phyloP scores from a whole-genome alignment of 2,888 invertebrate species.

The Mechanitis messenoides region DNA sequence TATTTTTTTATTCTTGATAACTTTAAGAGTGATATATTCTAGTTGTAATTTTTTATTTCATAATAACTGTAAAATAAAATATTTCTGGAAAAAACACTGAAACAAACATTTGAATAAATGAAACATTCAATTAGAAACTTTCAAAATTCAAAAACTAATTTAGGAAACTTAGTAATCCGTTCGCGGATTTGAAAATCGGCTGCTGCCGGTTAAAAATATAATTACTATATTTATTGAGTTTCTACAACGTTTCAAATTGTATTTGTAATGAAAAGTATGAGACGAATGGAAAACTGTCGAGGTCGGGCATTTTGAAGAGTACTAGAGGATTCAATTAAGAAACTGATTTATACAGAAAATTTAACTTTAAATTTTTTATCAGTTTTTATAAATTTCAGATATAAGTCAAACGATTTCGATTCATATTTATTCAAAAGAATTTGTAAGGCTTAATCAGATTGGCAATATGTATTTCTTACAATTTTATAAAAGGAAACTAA shows the following conservation, averaged over 20 bases:
- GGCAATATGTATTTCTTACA: too few relatives aligned
- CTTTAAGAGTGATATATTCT: too few relatives aligned
- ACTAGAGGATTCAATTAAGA: not conserved
- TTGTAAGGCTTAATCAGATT: too few relatives aligned
- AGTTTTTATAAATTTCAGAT: too few relatives aligned
- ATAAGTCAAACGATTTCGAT: too few relatives aligned
- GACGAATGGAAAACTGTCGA: not conserved
- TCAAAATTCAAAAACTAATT: slow-evolving; percentile 35
- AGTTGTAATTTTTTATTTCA: not conserved
- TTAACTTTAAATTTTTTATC: too few relatives aligned
- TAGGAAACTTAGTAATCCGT: slow-evolving; percentile 35
- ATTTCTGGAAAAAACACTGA: not conserved
- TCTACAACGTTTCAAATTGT: slow-evolving; percentile 8
- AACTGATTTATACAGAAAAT: too few relatives aligned
- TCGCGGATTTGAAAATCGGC: slow-evolving; percentile 34
- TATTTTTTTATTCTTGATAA: too few relatives aligned
- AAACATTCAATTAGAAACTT: slow-evolving; percentile 39
- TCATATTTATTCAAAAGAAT: too few relatives aligned
- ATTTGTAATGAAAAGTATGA: slow-evolving; percentile 3
- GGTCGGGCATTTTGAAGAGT: not conserved
- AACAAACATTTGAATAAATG: slow-evolving; percentile 22
- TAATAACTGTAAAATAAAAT: not conserved
- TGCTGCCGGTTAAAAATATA: slow-evolving; percentile 27
- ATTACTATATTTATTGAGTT: slow-evolving; percentile 25
- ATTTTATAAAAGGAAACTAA: too few relatives aligned